A percentile compares a stretch with the other conserved stretches of the same genome.
phyloP scores from a whole-genome alignment of 2,888 invertebrate species.

The Drosophila planitibia region DNA sequence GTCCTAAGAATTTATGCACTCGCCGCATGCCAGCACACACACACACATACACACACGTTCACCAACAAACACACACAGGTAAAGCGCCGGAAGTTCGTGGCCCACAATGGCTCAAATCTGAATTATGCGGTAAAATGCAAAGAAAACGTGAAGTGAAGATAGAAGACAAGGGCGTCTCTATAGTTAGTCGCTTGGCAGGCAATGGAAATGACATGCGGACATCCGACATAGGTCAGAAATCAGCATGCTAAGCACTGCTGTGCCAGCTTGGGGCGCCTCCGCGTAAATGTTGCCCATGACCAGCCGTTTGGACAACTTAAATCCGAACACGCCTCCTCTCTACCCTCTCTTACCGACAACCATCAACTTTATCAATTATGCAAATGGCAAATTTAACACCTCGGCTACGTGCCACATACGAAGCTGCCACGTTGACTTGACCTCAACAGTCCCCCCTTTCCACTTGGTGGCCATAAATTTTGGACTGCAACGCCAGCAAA shows the following conservation, averaged over 20 bases:
- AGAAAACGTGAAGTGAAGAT: constrained; percentile 23
- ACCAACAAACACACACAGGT: constrained; percentile 23
- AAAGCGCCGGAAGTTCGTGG: constrained; percentile 63
- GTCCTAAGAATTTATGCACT: constrained; percentile 75
- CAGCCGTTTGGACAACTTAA: constrained; percentile 55
- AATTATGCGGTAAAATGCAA: constrained; percentile 72
- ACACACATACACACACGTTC: constrained; percentile 16
- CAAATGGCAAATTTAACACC: constrained; percentile 82
- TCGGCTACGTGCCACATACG: constrained; percentile 60
- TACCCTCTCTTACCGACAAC: constrained; percentile 26
- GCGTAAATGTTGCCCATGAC: constrained; percentile 11
- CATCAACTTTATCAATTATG: constrained; percentile 81
- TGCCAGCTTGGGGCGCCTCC: constrained; percentile 36
- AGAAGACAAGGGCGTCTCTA: constrained; percentile 14
- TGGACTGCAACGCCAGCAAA: constrained; percentile 40
- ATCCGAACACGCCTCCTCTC: constrained; percentile 14
- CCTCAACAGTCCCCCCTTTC: background rate
- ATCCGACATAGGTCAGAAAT: constrained; percentile 78
- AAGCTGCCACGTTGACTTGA: constrained; percentile 18
- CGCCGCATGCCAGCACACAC: constrained; percentile 58
- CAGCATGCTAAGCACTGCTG: constrained; percentile 71
- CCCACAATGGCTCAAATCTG: constrained; percentile 76
- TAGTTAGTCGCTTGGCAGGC: constrained; percentile 31
- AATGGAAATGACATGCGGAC: constrained; percentile 75
- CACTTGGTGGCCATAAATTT: constrained; percentile 64